Evolutionary conservation across 2,888 invertebrate genomes (phyloP).

Genomic region (Phaedon cochleariae): DNA sequence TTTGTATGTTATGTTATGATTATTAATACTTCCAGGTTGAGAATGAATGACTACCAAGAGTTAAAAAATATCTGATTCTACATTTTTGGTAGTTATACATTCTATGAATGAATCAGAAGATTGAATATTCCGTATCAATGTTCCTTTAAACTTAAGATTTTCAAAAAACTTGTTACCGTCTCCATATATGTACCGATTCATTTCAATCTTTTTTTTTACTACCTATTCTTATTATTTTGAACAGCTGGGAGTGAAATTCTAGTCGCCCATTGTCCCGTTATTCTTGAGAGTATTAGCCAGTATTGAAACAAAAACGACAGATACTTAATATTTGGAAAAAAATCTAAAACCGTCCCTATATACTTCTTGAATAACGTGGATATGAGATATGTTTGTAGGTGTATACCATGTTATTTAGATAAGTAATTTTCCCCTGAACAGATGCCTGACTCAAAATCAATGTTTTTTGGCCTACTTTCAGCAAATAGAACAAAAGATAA

Average conservation of each 20-base stretch:
- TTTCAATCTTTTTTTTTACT: background rate
- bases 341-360: constrained; percentile 58
- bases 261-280: constrained; percentile 58
- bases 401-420: constrained; percentile 55
- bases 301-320: constrained; percentile 51
- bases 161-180: constrained; percentile 21
- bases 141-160: constrained; percentile 16
- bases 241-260: constrained; percentile 57
- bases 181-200: background rate
- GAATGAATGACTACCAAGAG: too few species aligned
- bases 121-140: constrained; percentile 12
- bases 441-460: constrained; percentile 27
- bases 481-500: constrained; percentile 14
- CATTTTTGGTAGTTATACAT: background rate
- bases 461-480: constrained; percentile 30
- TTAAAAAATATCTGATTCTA: too few species aligned
- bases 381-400: constrained; percentile 54
- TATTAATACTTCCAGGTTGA: too few species aligned
- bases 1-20: background rate
- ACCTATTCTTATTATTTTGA: constrained; percentile 9
- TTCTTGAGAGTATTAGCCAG: constrained; percentile 59
- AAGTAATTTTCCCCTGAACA: constrained; percentile 38
- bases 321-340: constrained; percentile 54
- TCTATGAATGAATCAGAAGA: constrained; percentile 9
- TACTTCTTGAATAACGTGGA: constrained; percentile 54